Evolutionary conservation across 92 coral and sea anemone genomes (phyloP), one percentile per base, ranked within the genome.

Genomic region (Bergia sp.): DNA sequence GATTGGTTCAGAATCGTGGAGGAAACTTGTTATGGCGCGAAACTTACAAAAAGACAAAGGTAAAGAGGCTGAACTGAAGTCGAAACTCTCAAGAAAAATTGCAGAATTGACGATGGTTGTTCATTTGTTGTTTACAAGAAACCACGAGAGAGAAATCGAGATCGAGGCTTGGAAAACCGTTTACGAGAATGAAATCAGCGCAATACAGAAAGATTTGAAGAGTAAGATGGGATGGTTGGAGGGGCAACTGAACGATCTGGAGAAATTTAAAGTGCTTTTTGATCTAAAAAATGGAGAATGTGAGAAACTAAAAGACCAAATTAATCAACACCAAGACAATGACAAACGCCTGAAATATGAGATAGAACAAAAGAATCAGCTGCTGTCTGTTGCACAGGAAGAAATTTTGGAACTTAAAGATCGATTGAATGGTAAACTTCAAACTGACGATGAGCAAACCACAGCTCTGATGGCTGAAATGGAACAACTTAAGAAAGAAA

Each of bases 81-180:
- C 94, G 23, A 96, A 90, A 88, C 94, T 97, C n/a, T 97, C 99
- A 7, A 93, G 98, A 67, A 97, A 97, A 86, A 93, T 97, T 10
- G 98, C 96, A 39, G 99, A 97, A 87, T 86, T 97, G 20, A 97
- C 95, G 12, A 95, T 93, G 94, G 98, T 97, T 41, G 98, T 95
- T 41, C 99, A 97, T 78, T 90, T 96, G 87, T 74, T 97, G 71
- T 97, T 97, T 86, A 94, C 98, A 50, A 92, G 99, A 77, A 97
- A 97, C 87, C 99, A 97, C 74, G 99, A 97, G 82, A 93, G 96
- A 38, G 99, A 97, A 78, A 86, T 97, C 12, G 99, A 97, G 78
- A 89, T 97, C 9, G 95, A 91, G 53, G 96, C 99, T 16, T 87
- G 95, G 73, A 97, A 93, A 90, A 93, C 93, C 38, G 97, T 94